phyloP scores from a whole-genome alignment of 2,888 invertebrate genomes.

The Leptinotarsa rubiginosa region DNA sequence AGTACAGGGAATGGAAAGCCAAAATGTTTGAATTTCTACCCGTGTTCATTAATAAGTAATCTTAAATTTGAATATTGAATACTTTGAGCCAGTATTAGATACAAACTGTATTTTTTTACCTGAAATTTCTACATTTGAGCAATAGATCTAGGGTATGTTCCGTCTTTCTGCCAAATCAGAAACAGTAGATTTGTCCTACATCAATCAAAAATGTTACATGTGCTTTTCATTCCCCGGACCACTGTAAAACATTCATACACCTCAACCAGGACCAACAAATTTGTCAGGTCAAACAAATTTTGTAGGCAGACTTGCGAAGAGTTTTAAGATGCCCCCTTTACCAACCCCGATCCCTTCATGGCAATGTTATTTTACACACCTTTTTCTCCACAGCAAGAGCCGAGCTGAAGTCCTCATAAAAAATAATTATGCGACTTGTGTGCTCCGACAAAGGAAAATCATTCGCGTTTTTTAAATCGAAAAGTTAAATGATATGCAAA shows the following conservation, averaged over 20 bases:
- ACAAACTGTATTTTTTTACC: background rate
- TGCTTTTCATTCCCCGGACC: background rate
- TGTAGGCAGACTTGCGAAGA: background rate
- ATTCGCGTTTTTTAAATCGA: conserved; percentile 57
- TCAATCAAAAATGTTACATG: background rate
- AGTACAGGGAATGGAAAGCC: background rate
- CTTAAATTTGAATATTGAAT: no score
- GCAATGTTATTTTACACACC: conserved; percentile 56
- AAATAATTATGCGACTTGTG: conserved; percentile 63
- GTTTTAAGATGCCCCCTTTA: background rate
- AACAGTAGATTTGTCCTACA: background rate
- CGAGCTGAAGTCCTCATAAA: conserved; percentile 62
- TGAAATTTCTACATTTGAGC: background rate
- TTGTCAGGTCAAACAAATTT: background rate
- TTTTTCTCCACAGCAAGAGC: conserved; percentile 66
- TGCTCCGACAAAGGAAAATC: conserved; percentile 55
- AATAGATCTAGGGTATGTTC: background rate
- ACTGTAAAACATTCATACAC: conserved; percentile 29
- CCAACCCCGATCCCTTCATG: conserved; percentile 9
- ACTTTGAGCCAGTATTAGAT: no score
- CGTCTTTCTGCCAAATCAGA: background rate
- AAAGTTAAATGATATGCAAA: conserved; percentile 39
- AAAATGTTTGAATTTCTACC: background rate
- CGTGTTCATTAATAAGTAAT: no score
- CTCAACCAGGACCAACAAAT: conserved; percentile 17